phyloP scores from a whole-genome alignment of 2,888 invertebrate genomes.

The Brassicogethes aeneus region DNA sequence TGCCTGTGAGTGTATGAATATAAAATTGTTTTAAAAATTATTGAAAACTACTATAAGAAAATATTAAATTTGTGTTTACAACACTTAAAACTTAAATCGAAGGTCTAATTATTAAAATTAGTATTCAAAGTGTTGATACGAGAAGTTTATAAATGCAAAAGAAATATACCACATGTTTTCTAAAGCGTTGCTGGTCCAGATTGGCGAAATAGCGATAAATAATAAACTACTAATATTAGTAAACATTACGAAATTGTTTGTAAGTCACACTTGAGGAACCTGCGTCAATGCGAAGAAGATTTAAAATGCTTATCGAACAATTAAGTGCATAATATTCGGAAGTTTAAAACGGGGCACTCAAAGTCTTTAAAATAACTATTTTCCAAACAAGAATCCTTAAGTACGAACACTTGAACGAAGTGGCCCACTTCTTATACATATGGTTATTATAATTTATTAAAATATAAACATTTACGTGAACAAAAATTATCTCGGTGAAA shows the following conservation, averaged over 20 bases:
- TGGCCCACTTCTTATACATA: slow-evolving; percentile 32
- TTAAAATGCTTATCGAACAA: slow-evolving; percentile 18
- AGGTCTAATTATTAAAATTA: no score
- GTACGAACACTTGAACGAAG: slow-evolving; percentile 33
- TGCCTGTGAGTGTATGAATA: no score
- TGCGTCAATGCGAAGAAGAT: slow-evolving; percentile 23
- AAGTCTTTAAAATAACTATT: slow-evolving; percentile 33
- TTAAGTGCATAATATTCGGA: slow-evolving; percentile 19
- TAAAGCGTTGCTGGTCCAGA: no score
- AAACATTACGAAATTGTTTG: no score
- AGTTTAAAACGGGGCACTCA: slow-evolving; percentile 28
- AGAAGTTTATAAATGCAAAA: no score
- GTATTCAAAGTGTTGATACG: no score
- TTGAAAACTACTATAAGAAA: no score
- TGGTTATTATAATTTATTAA: slow-evolving; percentile 33
- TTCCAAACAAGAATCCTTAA: slow-evolving; percentile 33
- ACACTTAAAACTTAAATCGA: no score
- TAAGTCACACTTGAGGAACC: slow-evolving; percentile 16
- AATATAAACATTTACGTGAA: slow-evolving; percentile 23
- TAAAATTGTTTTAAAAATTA: no score
- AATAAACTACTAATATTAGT: slow-evolving; percentile 2
- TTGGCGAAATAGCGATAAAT: no score
- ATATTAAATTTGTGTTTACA: no score
- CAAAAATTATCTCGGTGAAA: slow-evolving; percentile 25
- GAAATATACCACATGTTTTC: no score